phyloP scores from a whole-genome alignment of 2,888 invertebrate genomes.

The Macropis europaea region DNA sequence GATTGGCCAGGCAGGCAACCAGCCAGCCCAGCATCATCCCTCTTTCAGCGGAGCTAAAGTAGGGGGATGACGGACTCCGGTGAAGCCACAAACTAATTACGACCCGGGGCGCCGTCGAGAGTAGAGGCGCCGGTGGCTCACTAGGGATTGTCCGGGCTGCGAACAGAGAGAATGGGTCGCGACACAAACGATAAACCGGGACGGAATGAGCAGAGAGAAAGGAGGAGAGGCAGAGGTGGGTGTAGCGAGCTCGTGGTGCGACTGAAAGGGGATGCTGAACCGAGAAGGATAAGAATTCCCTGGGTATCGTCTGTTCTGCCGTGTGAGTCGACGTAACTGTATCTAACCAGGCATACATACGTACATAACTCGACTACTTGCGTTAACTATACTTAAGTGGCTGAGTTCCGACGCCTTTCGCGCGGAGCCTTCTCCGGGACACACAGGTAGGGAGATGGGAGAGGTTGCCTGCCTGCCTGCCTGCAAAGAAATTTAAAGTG shows the following conservation, averaged over 20 bases:
- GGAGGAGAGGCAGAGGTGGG: background rate
- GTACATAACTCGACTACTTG: slow-evolving; percentile 23
- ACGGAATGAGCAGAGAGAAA: slow-evolving; percentile 9
- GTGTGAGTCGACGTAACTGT: slow-evolving; percentile 21
- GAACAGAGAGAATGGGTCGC: slow-evolving; percentile 24
- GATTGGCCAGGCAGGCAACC: slow-evolving; percentile 46
- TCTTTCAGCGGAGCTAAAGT: slow-evolving; percentile 44
- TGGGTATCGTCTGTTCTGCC: slow-evolving; percentile 34
- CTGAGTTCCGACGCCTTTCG: slow-evolving; percentile 47
- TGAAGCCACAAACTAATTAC: slow-evolving; percentile 75
- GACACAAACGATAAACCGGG: background rate
- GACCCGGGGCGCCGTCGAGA: slow-evolving; percentile 72
- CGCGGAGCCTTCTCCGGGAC: slow-evolving; percentile 1
- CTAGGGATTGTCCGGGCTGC: slow-evolving; percentile 46
- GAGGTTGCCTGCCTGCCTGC: background rate
- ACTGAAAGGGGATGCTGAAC: slow-evolving; percentile 36
- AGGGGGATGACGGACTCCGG: slow-evolving; percentile 66
- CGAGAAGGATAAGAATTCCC: slow-evolving; percentile 38
- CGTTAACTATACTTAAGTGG: slow-evolving; percentile 56
- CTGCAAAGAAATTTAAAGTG: slow-evolving; percentile 19
- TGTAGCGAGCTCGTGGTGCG: background rate
- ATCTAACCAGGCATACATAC: slow-evolving; percentile 12
- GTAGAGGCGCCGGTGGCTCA: slow-evolving; percentile 63
- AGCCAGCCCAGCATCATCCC: slow-evolving; percentile 30
- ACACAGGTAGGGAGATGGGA: background rate